Percentiles rank a stretch among this genome's conserved stretches.
These are phyloP conservation scores for Okamejei kenojei DNA, from an alignment of 2,797 vertebrate species.

Conservation along the genomic window DNA sequence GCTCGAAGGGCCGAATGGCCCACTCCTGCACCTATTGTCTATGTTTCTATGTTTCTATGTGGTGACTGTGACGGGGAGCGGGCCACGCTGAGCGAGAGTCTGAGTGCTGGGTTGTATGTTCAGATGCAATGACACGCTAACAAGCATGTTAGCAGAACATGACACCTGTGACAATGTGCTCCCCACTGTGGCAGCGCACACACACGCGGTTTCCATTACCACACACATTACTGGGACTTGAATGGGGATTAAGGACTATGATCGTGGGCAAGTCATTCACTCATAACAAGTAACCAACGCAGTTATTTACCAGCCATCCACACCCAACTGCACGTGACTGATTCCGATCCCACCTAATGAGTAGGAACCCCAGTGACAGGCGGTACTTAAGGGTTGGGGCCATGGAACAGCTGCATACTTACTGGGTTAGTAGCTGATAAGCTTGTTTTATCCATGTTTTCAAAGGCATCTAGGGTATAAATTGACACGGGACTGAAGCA, in stretches of 20 bases:
- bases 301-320: conserved; percentile 62
- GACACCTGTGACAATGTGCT: conserved; percentile 89
- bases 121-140: conserved; percentile 57
- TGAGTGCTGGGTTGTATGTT: conserved; percentile 55
- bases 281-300: conserved; percentile 61
- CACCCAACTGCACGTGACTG: neutral
- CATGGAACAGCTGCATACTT: neutral
- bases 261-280: conserved; percentile 59
- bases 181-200: conserved; percentile 78
- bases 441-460: neutral
- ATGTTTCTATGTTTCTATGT: too few species aligned
- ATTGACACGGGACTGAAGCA: neutral
- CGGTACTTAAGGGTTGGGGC: neutral
- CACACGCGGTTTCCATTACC: conserved; percentile 81
- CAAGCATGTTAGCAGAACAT: conserved; percentile 71
- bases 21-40: too few species aligned
- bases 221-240: conserved; percentile 79
- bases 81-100: conserved; percentile 52
- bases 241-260: conserved; percentile 66
- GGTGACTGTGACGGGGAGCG: conserved; percentile 50
- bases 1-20: too few species aligned
- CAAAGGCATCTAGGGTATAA: neutral
- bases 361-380: neutral
- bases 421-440: neutral
- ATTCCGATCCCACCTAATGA: neutral